A percentile compares a stretch with the other conserved stretches of the same genome.
Evolutionary conservation across 2,888 invertebrate species (phyloP).

Genomic region (Drosophila pseudotalamancana): DNA sequence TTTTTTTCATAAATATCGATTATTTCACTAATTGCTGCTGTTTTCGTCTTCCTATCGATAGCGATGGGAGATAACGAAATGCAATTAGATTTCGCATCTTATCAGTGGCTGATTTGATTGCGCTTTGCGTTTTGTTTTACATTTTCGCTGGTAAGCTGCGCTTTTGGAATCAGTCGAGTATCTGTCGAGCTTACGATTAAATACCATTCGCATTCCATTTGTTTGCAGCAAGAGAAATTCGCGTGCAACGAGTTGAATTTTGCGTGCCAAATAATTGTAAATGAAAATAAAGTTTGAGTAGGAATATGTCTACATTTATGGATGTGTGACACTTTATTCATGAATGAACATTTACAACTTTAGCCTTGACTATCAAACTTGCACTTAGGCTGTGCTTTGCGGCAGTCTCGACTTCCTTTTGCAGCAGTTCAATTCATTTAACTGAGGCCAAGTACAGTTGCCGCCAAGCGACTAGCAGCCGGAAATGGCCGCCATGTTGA

Average conservation of each 20-base stretch:
- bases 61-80: not conserved
- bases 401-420: too few species aligned
- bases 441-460: constrained; percentile 19
- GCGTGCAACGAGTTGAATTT: not conserved
- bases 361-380: too few species aligned
- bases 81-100: constrained; percentile 4
- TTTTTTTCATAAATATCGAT: too few species aligned
- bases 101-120: not conserved
- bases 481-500: constrained; percentile 31
- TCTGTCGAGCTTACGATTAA: not conserved
- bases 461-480: constrained; percentile 7
- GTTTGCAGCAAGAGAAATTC: not conserved
- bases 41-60: too few species aligned
- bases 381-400: too few species aligned
- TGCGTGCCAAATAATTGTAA: constrained; percentile 5
- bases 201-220: constrained; percentile 9
- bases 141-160: not conserved
- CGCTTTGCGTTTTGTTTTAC: not conserved
- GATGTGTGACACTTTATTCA: too few species aligned
- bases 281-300: constrained; percentile 1
- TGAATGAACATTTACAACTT: not conserved
- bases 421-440: too few species aligned
- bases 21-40: not conserved
- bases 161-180: not conserved
- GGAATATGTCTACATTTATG: not conserved